Percentiles rank a stretch among this genome's conserved stretches.
These are phyloP conservation scores for Grammomys surdaster DNA, from an alignment of 2,113 vertebrate genomes.

Conservation along the genomic window DNA sequence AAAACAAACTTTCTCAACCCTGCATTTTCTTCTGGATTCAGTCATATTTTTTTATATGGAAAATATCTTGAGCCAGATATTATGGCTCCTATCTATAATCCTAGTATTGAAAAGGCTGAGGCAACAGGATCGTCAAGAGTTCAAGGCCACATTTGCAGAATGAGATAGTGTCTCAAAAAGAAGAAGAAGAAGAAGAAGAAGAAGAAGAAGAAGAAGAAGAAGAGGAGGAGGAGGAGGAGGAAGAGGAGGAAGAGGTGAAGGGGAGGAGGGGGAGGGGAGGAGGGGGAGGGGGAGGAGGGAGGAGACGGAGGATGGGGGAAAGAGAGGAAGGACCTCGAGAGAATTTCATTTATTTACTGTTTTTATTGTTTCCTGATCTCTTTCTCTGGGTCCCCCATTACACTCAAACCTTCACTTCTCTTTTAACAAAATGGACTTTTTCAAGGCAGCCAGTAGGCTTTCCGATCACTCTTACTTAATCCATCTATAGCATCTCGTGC, in stretches of 20 bases:
- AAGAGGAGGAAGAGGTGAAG: accelerated
- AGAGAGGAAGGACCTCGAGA: neutral
- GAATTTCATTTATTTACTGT: neutral
- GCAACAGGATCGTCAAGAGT: neutral
- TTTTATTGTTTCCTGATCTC: neutral
- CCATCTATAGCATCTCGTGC: neutral
- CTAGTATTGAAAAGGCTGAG: neutral
- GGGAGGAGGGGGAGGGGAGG: no score
- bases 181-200: no score
- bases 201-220: accelerated
- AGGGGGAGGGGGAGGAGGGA: no score
- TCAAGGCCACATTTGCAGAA: neutral
- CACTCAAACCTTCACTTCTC: neutral
- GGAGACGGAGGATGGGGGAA: accelerated
- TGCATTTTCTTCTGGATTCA: neutral
- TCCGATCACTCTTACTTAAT: neutral
- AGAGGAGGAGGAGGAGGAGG: no score
- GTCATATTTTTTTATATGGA: slow-evolving; percentile 1
- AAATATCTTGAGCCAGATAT: neutral
- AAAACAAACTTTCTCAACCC: neutral
- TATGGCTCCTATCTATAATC: neutral
- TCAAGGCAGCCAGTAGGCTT: neutral
- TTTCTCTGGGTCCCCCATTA: neutral
- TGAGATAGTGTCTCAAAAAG: neutral
- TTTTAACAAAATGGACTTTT: neutral